Evolutionary conservation across 2,888 invertebrate species (phyloP).

Genomic region (Noctuana brunneofusca): DNA sequence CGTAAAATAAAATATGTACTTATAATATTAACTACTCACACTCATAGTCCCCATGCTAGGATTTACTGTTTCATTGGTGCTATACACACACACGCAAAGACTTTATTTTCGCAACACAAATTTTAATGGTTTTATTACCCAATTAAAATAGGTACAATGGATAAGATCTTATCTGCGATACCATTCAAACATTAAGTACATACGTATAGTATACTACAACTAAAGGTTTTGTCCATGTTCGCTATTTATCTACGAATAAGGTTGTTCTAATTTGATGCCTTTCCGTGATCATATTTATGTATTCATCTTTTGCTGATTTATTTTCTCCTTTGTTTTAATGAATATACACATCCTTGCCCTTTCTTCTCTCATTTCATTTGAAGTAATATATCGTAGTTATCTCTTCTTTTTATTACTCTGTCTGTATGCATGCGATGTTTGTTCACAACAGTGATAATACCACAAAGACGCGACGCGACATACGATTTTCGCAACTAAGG

Average conservation of each 20-base stretch:
- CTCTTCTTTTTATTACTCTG: slow-evolving; percentile 12
- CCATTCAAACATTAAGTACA: too few relatives aligned
- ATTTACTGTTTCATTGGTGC: too few relatives aligned
- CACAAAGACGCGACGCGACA: slow-evolving; percentile 23
- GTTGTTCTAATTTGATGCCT: neutral
- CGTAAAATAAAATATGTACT: too few relatives aligned
- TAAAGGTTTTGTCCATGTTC: slow-evolving; percentile 5
- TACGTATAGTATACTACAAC: too few relatives aligned
- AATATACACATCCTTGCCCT: neutral
- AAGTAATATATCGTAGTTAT: slow-evolving; percentile 7
- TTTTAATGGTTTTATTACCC: too few relatives aligned
- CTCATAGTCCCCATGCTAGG: too few relatives aligned
- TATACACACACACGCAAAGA: too few relatives aligned
- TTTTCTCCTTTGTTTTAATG: neutral
- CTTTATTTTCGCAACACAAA: too few relatives aligned
- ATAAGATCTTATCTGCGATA: too few relatives aligned
- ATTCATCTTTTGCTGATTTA: neutral
- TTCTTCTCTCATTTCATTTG: slow-evolving; percentile 15
- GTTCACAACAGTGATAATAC: slow-evolving; percentile 26
- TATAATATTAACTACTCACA: too few relatives aligned
- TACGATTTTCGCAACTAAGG: slow-evolving; percentile 33
- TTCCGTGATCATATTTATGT: neutral
- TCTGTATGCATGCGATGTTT: slow-evolving; percentile 20
- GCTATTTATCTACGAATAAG: neutral
- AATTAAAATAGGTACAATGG: too few relatives aligned